Base-by-base conservation (phyloP, 1,140 invertebrate genomes). In the Anoplophora glabripennis region DNA sequence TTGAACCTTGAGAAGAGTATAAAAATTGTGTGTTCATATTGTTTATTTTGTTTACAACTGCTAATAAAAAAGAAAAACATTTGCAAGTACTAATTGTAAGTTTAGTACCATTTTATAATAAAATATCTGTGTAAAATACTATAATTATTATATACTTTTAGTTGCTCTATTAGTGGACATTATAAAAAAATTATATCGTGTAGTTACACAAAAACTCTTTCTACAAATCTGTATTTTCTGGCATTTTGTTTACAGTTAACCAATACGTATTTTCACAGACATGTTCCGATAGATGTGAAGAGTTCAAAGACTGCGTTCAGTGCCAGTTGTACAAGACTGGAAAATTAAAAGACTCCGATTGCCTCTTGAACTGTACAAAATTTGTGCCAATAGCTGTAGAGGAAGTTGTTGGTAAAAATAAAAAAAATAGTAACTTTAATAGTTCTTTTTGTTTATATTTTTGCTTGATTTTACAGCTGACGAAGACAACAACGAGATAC, bases 231-330 rank as follows among this genome's bases (percentile, higher is more conserved):
- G 21, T 28, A 28, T 28, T 28, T 28, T 28, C 21, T 28, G 3
- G 5, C 11, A 12, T 40, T 3, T 40, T 40, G 38, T 49, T 35
- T 10, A 33, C 41, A 37, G 41, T 10, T 59, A 8, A 49, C 12
- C 3, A 38, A 36, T 41, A 21, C 3, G 0, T 46, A 36, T 54
- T 66, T 59, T 70, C 77, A 34, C 61, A 89, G 86, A 87, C 85
- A 8, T 92, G 90, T 73, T 82, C 83, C 10, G 86, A 83, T 45
- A 76, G 80, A 59, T 96, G 93, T 75, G 76, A 82, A 18, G 82
- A 87, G 42, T 85, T 90, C 64, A 85, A 85, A 65, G 80, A 83
- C 11, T 93, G 90, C 76, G 90, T 92, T 7, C 83, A 89, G 67
- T 93, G 90, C 69, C 76, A 82, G 61, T 80, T 83, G 38, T 86